phyloP scores from a whole-genome alignment of 2,888 invertebrate genomes.

The Cosmia pyralina region DNA sequence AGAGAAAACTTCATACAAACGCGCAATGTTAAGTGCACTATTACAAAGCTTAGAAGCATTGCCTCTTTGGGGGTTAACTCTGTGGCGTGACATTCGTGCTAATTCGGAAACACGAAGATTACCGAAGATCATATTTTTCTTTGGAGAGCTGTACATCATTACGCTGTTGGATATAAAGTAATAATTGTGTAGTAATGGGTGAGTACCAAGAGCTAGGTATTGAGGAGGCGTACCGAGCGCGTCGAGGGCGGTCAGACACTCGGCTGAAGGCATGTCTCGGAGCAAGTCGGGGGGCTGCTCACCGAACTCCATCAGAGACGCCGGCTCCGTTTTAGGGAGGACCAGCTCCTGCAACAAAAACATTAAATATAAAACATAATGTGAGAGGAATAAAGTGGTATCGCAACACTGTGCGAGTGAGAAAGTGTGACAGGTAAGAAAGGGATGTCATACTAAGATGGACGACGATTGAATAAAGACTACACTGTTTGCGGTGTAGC shows the following conservation, averaged over 20 bases:
- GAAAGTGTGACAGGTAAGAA: too few relatives aligned
- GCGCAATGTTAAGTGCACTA: neutral
- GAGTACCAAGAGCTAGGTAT: constrained; percentile 33
- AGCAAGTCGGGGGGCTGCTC: constrained; percentile 80
- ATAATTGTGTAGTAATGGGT: constrained; percentile 13
- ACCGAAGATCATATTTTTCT: neutral
- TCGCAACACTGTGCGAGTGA: too few relatives aligned
- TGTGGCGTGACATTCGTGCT: neutral
- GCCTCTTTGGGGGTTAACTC: neutral
- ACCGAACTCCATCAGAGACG: constrained; percentile 81
- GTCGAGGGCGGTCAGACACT: constrained; percentile 80
- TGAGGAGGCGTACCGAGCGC: constrained; percentile 77
- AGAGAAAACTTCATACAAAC: neutral
- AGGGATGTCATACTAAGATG: too few relatives aligned
- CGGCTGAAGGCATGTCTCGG: constrained; percentile 80
- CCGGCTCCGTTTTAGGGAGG: constrained; percentile 81
- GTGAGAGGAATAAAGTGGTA: too few relatives aligned
- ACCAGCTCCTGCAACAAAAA: constrained; percentile 77
- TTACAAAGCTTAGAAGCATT: neutral
- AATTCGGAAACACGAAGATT: neutral
- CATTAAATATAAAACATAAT: too few relatives aligned
- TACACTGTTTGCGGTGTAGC: too few relatives aligned
- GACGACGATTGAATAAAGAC: too few relatives aligned
- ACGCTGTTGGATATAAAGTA: constrained; percentile 5
- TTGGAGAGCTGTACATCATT: neutral